Evolutionary conservation across 2,888 invertebrate genomes (phyloP).

Genomic region (Erynnis tages): DNA sequence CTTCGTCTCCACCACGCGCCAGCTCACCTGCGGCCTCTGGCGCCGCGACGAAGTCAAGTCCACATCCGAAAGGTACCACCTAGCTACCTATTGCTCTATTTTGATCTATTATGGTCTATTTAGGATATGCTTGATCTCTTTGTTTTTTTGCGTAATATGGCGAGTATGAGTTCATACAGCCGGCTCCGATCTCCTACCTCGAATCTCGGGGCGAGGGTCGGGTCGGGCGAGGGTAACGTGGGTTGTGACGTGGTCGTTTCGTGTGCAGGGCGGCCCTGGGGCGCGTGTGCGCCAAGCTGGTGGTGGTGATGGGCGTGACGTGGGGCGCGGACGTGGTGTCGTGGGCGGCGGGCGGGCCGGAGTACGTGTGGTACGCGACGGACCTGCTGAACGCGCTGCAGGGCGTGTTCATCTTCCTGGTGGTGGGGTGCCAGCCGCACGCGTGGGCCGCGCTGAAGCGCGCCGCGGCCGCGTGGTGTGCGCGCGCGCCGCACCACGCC

Average conservation of each 20-base stretch:
- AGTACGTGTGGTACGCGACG: slow-evolving; percentile 91
- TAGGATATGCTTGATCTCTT: no score
- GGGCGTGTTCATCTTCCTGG: slow-evolving; percentile 93
- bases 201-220: no score
- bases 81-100: no score
- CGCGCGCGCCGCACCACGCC: slow-evolving; percentile 68
- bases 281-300: slow-evolving; percentile 92
- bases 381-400: slow-evolving; percentile 93
- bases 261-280: slow-evolving; percentile 86
- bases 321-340: slow-evolving; percentile 90
- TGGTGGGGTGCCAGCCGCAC: slow-evolving; percentile 94
- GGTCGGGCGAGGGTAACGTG: no score
- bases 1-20: slow-evolving; percentile 90
- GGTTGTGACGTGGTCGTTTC: no score
- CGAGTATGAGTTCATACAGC: no score
- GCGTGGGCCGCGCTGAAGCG: slow-evolving; percentile 77
- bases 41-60: slow-evolving; percentile 94
- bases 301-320: slow-evolving; percentile 82
- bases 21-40: slow-evolving; percentile 93
- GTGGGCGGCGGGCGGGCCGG: slow-evolving; percentile 91
- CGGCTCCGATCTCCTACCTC: no score
- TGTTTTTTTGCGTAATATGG: no score
- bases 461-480: slow-evolving; percentile 56
- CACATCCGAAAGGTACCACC: slow-evolving; percentile 81
- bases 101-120: no score